A percentile compares a stretch with the other conserved stretches of the same genome.
Evolutionary conservation across 1,140 invertebrate genomes (phyloP).

Genomic region (Lerema accius): DNA sequence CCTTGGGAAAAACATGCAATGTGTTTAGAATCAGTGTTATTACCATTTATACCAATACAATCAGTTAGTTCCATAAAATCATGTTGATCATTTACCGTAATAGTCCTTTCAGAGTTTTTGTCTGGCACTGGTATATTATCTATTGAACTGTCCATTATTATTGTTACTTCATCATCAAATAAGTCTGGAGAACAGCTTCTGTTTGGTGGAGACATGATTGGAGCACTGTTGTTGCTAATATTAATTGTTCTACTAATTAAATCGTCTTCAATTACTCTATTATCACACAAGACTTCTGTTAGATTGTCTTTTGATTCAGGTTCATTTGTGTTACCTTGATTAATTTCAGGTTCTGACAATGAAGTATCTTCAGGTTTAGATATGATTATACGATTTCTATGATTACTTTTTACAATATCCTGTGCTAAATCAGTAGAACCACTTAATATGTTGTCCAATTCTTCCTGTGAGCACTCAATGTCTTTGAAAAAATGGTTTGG

Average conservation of each 20-base stretch:
- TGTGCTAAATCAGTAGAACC: conserved; percentile 48
- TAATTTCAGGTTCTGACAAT: conserved; percentile 24
- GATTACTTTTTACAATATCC: conserved; percentile 48
- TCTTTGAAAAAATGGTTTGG: conserved; percentile 52
- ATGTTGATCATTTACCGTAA: conserved; percentile 35
- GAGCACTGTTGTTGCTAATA: background rate
- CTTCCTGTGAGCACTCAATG: conserved; percentile 57
- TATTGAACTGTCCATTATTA: conserved; percentile 38
- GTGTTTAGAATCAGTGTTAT: conserved; percentile 32
- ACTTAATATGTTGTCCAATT: conserved; percentile 70
- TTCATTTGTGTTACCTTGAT: conserved; percentile 12
- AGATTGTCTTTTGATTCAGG: background rate
- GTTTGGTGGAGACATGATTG: conserved; percentile 11
- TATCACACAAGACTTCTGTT: background rate
- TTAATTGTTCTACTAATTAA: background rate
- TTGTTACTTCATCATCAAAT: conserved; percentile 77
- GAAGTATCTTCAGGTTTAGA: background rate
- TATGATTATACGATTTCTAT: background rate
- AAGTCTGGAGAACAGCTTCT: conserved; percentile 81
- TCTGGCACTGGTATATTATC: conserved; percentile 21
- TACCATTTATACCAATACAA: conserved; percentile 47
- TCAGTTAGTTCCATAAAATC: conserved; percentile 67
- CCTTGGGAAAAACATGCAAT: conserved; percentile 34
- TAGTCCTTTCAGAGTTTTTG: conserved; percentile 14
- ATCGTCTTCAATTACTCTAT: background rate